Conservation (phyloP, 2,797 vertebrate genomes). For the Hapalemur alaotrensis region DNA sequence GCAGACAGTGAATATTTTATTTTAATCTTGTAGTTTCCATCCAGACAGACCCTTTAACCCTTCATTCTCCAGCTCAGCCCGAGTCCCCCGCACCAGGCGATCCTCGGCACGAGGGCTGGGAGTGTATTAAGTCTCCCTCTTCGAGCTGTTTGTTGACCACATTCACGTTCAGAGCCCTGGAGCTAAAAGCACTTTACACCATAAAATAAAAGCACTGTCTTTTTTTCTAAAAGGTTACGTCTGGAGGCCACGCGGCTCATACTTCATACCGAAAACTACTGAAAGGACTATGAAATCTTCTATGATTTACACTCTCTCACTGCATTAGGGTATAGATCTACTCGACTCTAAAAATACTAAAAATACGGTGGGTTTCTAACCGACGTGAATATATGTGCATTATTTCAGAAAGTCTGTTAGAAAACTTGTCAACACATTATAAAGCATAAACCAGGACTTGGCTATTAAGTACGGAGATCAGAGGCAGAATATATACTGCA, state of each 20-base stretch:
- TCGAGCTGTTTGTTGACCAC: conserved; percentile 88
- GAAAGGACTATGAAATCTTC: conserved; percentile 89
- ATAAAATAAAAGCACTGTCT: conserved; percentile 91
- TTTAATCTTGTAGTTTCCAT: conserved; percentile 74
- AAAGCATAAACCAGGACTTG: conserved; percentile 85
- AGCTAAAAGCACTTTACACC: conserved; percentile 91
- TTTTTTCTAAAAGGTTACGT: conserved; percentile 90
- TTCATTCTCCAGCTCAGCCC: conserved; percentile 55
- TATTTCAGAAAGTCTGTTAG: conserved; percentile 88
- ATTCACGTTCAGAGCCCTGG: conserved; percentile 88
- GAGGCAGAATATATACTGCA: conserved; percentile 81
- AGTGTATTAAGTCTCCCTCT: conserved; percentile 74
- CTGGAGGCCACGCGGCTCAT: conserved; percentile 89
- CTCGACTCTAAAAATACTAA: conserved; percentile 85
- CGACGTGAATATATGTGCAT: conserved; percentile 87
- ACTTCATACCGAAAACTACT: conserved; percentile 90
- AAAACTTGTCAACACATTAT: conserved; percentile 88
- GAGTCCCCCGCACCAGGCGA: conserved; percentile 18
- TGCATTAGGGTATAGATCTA: conserved; percentile 88
- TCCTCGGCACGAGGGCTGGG: conserved; percentile 59
- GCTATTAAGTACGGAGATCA: conserved; percentile 85
- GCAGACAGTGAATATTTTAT: conserved; percentile 76
- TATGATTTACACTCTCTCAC: conserved; percentile 88
- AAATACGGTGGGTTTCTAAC: conserved; percentile 86
- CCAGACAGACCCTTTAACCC: conserved; percentile 74